Evolutionary conservation across 2,113 vertebrate genomes (phyloP).

Genomic region (Excalfactoria chinensis): DNA sequence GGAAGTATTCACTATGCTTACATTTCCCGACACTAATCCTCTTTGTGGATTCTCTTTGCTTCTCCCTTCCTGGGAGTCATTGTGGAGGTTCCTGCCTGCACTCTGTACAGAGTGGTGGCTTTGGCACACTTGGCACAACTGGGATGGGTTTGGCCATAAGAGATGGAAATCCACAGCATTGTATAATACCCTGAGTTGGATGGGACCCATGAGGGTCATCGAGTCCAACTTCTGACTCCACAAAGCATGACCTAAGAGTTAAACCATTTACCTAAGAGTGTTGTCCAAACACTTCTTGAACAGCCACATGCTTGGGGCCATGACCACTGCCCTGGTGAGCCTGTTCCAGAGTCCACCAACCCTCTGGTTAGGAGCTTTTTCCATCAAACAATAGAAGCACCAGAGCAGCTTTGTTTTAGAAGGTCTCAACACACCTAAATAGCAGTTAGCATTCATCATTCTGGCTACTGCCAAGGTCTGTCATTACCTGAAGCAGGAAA

Average conservation of each 20-base stretch:
- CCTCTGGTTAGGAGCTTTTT: no score
- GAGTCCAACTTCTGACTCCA: no score
- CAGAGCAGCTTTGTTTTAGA: not conserved
- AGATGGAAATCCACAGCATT: not conserved
- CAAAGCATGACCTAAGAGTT: no score
- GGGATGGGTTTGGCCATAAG: not conserved
- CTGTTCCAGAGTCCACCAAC: no score
- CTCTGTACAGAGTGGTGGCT: not conserved
- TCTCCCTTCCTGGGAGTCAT: constrained; percentile 13
- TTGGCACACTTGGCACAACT: not conserved
- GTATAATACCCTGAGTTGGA: not conserved
- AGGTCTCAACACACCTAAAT: not conserved
- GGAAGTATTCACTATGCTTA: constrained; percentile 29
- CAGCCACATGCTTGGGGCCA: no score
- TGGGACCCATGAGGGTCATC: no score
- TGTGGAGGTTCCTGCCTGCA: not conserved
- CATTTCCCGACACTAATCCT: constrained; percentile 54
- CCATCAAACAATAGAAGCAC: not conserved
- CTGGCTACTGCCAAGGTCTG: not conserved
- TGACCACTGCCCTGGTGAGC: no score
- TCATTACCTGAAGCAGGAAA: not conserved
- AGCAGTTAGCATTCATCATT: not conserved
- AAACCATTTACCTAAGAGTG: no score
- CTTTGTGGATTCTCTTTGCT: constrained; percentile 59
- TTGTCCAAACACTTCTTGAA: no score